Base-by-base conservation (phyloP, 2,888 invertebrate species). In the Erebia ligea region DNA sequence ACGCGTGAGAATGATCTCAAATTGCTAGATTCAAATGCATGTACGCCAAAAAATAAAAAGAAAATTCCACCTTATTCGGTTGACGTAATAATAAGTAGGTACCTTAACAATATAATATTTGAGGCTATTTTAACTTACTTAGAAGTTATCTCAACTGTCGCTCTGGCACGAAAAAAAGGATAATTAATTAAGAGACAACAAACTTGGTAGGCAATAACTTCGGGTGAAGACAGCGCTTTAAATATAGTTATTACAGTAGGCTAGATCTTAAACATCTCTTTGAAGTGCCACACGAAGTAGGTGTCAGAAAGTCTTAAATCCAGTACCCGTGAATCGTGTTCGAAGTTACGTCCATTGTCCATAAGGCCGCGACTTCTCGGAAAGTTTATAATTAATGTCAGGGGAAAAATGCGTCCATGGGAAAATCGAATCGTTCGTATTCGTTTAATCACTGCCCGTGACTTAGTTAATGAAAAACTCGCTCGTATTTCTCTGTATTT, bases 311-410 rank as follows among this genome's bases (percentile, higher is more conserved):
- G 72, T 72, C 73, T 74, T 68, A 69, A 70, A 76, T 73, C 75
- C 68, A 67, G 69, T 69, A 69, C 67, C 68, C 67, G 71, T 70
- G 63, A 70, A 73, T 69, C 66, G 71, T 68, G 72, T 70, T 73
- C 72, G 74, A 84, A 85, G 81, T 81, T 81, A 78, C 79, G 77
- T 76, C 82, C 83, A 84, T 85, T 86, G 83, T 86, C 79, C 78
- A 78, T 79, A 79, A 83, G 56, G 56, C 80, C 82, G 80, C 80
- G 80, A 71, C 78, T 77, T 78, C 78, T 81, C 78, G 75, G 77
- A 82, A 88, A 88, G 83, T 88, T 89, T 85, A 85, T 88, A 88
- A 87, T 88, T 86, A 86, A 87, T 84, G 83, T 84, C 78, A 79
- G 78, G 40, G 34, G 81, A 85, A 86, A 86, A 86, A 86, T 79